Percentiles rank a stretch among this genome's conserved stretches.
phyloP scores from a whole-genome alignment of 2,113 vertebrate species.

The Zapornia atra region DNA sequence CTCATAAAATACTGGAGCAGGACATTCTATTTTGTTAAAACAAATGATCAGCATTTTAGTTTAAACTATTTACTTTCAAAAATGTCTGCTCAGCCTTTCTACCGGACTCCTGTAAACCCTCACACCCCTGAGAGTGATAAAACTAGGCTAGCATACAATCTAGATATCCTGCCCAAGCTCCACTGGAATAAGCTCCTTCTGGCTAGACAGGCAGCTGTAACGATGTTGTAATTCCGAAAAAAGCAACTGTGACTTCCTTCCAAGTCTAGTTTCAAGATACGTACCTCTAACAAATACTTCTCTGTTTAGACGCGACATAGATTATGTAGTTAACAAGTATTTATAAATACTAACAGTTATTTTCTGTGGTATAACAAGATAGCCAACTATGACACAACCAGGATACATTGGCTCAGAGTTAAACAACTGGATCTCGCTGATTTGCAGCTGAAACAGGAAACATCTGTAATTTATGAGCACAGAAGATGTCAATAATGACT shows the following conservation, averaged over 20 bases:
- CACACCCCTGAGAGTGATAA: background rate
- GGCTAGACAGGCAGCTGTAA: constrained; percentile 19
- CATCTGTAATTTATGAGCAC: constrained; percentile 49
- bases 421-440: constrained; percentile 28
- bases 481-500: background rate
- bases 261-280: constrained; percentile 54
- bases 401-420: background rate
- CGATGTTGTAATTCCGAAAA: background rate
- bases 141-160: background rate
- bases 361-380: constrained; percentile 4
- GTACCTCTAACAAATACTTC: constrained; percentile 29
- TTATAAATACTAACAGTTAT: constrained; percentile 41
- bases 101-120: background rate
- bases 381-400: constrained; percentile 50
- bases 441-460: constrained; percentile 63
- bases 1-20: background rate
- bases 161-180: background rate
- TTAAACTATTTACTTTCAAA: background rate
- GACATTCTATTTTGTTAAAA: background rate
- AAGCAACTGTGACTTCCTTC: constrained; percentile 15
- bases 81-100: background rate
- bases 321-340: constrained; percentile 21
- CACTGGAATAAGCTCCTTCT: background rate
- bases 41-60: fast-evolving
- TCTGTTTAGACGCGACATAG: background rate